phyloP scores from a whole-genome alignment of 2,888 invertebrate genomes.

The Lepeophtheirus nordmannii region DNA sequence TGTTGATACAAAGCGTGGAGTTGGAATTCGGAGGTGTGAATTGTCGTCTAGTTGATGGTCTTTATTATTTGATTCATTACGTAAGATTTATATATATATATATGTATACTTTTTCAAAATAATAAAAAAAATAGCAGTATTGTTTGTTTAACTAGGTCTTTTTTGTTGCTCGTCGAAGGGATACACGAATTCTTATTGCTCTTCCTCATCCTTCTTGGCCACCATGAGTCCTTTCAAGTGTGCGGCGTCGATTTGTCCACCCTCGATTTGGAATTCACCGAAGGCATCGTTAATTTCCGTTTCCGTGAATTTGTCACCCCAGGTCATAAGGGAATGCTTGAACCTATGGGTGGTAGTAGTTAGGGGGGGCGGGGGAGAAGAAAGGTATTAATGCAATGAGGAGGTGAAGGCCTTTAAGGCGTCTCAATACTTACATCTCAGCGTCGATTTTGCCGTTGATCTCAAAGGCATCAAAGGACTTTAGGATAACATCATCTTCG shows the following conservation, averaged over 20 bases:
- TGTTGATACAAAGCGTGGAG: too few relatives aligned
- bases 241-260: constrained; percentile 71
- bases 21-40: too few relatives aligned
- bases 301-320: constrained; percentile 77
- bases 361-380: constrained; percentile 30
- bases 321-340: constrained; percentile 78
- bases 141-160: not conserved
- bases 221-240: constrained; percentile 75
- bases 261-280: constrained; percentile 82
- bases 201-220: constrained; percentile 67
- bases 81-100: too few relatives aligned
- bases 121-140: not conserved
- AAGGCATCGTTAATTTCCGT: constrained; percentile 80
- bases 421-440: constrained; percentile 30
- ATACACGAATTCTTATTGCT: constrained; percentile 31
- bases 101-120: not conserved
- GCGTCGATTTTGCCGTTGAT: constrained; percentile 36
- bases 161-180: not conserved
- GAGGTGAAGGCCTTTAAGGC: not conserved
- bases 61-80: too few relatives aligned
- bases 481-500: constrained; percentile 78
- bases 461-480: constrained; percentile 83
- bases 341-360: constrained; percentile 61
- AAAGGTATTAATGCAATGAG: not conserved
- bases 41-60: too few relatives aligned